A percentile compares a stretch with the other conserved stretches of the same genome.
Conservation (phyloP, 2,797 vertebrate genomes). For the Bryconaethiops microstoma region DNA sequence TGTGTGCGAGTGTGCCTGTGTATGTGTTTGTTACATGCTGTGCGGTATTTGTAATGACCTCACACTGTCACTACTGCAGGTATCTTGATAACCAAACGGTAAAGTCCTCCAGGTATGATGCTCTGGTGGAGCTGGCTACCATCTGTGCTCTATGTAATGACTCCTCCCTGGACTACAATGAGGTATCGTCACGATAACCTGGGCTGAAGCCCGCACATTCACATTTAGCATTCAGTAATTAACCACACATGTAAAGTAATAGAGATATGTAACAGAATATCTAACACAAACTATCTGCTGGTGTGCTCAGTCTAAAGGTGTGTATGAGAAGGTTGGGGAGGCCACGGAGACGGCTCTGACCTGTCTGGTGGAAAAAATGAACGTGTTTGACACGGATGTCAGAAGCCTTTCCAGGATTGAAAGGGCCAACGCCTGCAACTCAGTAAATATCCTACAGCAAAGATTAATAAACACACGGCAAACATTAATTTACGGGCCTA, state of each 20-base stretch:
- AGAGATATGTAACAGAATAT: no score
- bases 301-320: constrained; percentile 84
- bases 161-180: constrained; percentile 97
- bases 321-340: constrained; percentile 97
- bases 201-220: background rate
- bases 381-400: constrained; percentile 93
- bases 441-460: constrained; percentile 79
- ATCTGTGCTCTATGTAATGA: constrained; percentile 98
- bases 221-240: background rate
- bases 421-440: constrained; percentile 93
- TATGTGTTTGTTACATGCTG: background rate
- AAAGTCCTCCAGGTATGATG: constrained; percentile 86
- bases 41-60: background rate
- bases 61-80: constrained; percentile 67
- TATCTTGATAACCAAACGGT: constrained; percentile 86
- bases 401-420: constrained; percentile 91
- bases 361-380: constrained; percentile 98
- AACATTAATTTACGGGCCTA: no score
- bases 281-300: background rate
- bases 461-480: background rate
- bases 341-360: constrained; percentile 95
- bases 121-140: constrained; percentile 91
- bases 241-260: no score
- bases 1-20: background rate
- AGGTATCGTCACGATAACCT: constrained; percentile 72